A percentile compares a stretch with the other conserved stretches of the same genome.
These are phyloP conservation scores for Oncorhynchus masou DNA, from an alignment of 2,113 vertebrate genomes.

Conservation along the genomic window DNA sequence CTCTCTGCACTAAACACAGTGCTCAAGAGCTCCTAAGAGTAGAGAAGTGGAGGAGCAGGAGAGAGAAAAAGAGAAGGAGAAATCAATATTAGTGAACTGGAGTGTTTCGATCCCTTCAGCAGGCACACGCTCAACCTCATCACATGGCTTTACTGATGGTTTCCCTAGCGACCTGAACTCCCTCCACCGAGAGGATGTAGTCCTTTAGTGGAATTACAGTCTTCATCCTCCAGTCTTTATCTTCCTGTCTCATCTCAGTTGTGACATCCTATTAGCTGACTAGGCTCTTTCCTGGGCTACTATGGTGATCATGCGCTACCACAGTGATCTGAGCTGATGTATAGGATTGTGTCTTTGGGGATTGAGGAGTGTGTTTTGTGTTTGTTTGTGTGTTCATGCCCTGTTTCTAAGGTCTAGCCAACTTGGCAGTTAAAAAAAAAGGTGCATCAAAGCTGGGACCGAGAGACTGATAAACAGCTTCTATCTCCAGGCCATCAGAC, in stretches of 20 bases:
- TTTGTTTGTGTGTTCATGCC: not conserved
- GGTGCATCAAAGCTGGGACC: no score
- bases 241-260: not conserved
- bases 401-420: no score
- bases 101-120: conserved; percentile 37
- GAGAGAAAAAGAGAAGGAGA: conserved; percentile 8
- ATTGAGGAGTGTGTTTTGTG: not conserved
- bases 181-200: conserved; percentile 16
- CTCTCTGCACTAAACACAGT: not conserved
- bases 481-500: no score
- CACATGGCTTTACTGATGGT: conserved; percentile 47
- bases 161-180: conserved; percentile 53
- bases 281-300: not conserved
- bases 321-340: not conserved
- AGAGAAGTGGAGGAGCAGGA: not conserved
- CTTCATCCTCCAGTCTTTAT: conserved; percentile 17
- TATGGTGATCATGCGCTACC: not conserved
- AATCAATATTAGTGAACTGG: conserved; percentile 51
- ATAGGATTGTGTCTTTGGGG: not conserved
- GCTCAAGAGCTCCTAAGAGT: no score
- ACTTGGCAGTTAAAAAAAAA: no score
- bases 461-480: no score
- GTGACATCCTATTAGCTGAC: not conserved
- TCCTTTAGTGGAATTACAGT: conserved; percentile 30
- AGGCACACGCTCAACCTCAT: conserved; percentile 35